Percentiles rank a stretch among this genome's conserved stretches.
Evolutionary conservation across 1,140 invertebrate species (phyloP).

Genomic region (Pseudomyrmex sp.): DNA sequence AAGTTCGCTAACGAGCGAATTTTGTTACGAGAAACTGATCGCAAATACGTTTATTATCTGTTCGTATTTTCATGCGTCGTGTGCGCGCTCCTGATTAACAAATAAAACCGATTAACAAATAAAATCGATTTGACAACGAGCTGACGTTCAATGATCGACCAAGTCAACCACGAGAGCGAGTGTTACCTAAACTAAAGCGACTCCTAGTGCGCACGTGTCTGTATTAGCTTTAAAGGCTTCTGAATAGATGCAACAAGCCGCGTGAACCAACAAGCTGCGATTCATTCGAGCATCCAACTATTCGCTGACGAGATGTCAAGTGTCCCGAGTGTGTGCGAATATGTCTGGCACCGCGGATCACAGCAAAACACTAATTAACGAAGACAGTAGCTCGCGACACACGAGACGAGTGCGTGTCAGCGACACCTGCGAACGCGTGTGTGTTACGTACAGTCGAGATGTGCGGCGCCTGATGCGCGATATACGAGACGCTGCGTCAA

Average conservation of each 20-base stretch:
- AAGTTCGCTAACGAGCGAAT: conserved; percentile 52
- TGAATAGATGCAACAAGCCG: background rate
- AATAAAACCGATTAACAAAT: conserved; percentile 46
- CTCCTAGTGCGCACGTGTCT: too few species aligned
- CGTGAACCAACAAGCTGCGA: too few species aligned
- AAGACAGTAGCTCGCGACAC: conserved; percentile 71
- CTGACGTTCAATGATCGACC: background rate
- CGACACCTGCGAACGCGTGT: conserved; percentile 72
- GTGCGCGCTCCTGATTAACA: conserved; percentile 28
- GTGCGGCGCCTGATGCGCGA: conserved; percentile 43
- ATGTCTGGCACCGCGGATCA: conserved; percentile 51
- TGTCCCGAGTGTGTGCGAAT: background rate
- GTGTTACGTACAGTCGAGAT: conserved; percentile 16
- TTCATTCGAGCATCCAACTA: background rate
- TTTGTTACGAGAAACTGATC: conserved; percentile 30
- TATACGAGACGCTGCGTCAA: conserved; percentile 73
- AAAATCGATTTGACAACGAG: conserved; percentile 18
- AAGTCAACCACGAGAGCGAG: conserved; percentile 6
- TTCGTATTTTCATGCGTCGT: background rate
- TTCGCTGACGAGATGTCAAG: background rate
- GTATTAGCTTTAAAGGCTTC: background rate
- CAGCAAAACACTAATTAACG: conserved; percentile 75
- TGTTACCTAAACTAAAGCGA: background rate
- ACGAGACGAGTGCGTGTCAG: conserved; percentile 61
- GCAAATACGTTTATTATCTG: conserved; percentile 28